phyloP scores from a whole-genome alignment of 2,113 vertebrate genomes.

The Brienomyrus longianalis region DNA sequence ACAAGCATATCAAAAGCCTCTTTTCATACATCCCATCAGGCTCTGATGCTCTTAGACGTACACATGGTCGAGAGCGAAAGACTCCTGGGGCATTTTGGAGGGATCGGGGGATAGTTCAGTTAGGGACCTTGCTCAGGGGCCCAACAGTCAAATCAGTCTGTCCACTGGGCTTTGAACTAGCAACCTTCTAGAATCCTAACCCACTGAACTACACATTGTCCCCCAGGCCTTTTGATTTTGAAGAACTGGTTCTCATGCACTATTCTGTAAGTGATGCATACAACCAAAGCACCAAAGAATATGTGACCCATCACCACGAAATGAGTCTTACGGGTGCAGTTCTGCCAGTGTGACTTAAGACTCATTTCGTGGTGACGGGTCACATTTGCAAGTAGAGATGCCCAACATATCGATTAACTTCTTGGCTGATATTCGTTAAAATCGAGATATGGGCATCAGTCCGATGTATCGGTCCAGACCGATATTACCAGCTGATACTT shows the following conservation, averaged over 20 bases:
- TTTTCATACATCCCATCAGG: background rate
- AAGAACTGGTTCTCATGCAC: background rate
- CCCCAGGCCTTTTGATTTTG: background rate
- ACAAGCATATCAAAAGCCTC: background rate
- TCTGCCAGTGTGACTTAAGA: too few species aligned
- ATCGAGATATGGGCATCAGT: background rate
- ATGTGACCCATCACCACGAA: background rate
- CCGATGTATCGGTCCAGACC: background rate
- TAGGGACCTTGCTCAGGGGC: background rate
- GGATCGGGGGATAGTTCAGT: background rate
- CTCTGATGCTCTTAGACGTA: background rate
- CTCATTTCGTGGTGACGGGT: too few species aligned
- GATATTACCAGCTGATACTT: background rate
- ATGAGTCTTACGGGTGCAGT: too few species aligned
- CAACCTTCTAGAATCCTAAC: background rate
- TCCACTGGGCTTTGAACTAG: background rate
- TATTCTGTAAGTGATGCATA: background rate
- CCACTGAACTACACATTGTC: background rate
- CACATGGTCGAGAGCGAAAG: background rate
- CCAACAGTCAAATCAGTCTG: background rate
- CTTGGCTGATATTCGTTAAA: background rate
- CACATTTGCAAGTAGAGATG: background rate
- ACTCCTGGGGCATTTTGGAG: background rate
- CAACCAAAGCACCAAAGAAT: background rate
- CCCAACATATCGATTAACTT: background rate